These are phyloP conservation scores for Dendrocopos noguchii DNA, from an alignment of 2,113 vertebrate species.

Conservation along the genomic window DNA sequence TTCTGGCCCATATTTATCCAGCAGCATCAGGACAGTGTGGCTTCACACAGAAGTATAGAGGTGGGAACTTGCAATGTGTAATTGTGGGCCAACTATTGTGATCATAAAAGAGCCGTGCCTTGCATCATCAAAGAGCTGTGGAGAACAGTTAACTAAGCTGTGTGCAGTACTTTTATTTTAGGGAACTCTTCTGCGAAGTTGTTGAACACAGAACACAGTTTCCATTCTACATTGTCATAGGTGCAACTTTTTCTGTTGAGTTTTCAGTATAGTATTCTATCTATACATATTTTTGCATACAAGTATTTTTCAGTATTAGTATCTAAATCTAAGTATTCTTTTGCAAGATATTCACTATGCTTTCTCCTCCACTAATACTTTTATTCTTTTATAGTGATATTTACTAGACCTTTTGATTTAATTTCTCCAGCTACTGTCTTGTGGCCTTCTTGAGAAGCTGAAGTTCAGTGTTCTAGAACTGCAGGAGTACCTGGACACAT, in stretches of 20 bases:
- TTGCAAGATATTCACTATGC: not conserved
- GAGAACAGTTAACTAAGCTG: not conserved
- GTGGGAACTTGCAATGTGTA: not conserved
- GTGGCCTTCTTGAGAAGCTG: conserved; percentile 96
- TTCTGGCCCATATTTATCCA: not conserved
- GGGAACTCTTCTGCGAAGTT: not conserved
- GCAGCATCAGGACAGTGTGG: not conserved
- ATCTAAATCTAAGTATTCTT: not conserved
- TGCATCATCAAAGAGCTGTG: not conserved
- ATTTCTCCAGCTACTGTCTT: conserved; percentile 90
- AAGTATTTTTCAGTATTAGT: not conserved
- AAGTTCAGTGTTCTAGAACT: conserved; percentile 98
- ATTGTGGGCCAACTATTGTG: not conserved
- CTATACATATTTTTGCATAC: not conserved
- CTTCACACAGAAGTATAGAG: not conserved
- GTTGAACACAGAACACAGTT: not conserved
- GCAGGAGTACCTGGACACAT: conserved; percentile 97
- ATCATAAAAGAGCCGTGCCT: not conserved
- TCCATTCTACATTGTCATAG: not conserved
- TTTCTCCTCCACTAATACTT: not conserved
- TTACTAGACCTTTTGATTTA: conserved; percentile 17
- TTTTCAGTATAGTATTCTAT: not conserved
- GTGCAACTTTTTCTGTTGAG: not conserved
- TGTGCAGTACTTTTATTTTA: not conserved
- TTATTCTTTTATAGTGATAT: not conserved